Evolutionary conservation across 2,797 vertebrate genomes (phyloP).

Genomic region (Thaleichthys pacificus): DNA sequence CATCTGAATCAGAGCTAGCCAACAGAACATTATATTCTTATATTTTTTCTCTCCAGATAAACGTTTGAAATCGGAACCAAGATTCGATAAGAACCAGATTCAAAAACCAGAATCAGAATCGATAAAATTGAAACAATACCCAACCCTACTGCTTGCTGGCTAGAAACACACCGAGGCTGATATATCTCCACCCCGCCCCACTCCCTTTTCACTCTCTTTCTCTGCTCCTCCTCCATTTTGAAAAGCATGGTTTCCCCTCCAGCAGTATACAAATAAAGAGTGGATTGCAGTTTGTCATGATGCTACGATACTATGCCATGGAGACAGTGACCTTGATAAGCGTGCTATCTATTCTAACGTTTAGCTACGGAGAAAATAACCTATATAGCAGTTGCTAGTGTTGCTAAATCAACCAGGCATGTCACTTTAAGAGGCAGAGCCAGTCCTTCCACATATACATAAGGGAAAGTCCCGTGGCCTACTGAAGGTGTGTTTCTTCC

Average conservation of each 20-base stretch:
- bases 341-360: neutral
- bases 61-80: too few species aligned
- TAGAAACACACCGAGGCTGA: too few species aligned
- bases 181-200: too few species aligned
- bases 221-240: neutral
- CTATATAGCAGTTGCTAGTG: slow-evolving; percentile 9
- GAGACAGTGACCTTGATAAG: neutral
- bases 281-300: neutral
- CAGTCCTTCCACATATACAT: slow-evolving; percentile 62
- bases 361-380: neutral
- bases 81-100: too few species aligned
- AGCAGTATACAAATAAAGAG: neutral
- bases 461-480: slow-evolving; percentile 66
- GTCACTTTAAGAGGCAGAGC: slow-evolving; percentile 59
- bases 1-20: too few species aligned
- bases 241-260: neutral
- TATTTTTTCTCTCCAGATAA: too few species aligned
- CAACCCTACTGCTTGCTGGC: too few species aligned
- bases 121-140: too few species aligned
- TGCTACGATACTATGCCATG: too few species aligned
- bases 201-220: neutral
- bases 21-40: too few species aligned
- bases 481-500: slow-evolving; percentile 66
- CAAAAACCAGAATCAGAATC: too few species aligned
- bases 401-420: slow-evolving; percentile 35